A percentile compares a stretch with the other conserved stretches of the same genome.
Evolutionary conservation across 64 coral and sea anemone species (phyloP).

Genomic region (Pachyseris speciosa): DNA sequence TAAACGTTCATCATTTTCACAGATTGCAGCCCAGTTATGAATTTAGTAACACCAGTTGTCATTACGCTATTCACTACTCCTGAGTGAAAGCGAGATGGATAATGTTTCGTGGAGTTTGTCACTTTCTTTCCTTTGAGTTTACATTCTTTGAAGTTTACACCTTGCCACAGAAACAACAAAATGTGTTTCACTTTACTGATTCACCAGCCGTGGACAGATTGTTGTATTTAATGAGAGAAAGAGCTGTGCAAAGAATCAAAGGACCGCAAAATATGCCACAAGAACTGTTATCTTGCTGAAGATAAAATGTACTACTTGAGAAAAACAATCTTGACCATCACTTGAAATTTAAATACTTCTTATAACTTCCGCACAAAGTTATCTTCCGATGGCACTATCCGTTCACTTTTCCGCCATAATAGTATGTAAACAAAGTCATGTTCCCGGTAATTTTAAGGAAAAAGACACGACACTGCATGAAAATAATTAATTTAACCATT

Average conservation of each 20-base stretch:
- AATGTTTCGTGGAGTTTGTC: too few species aligned
- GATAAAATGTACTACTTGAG: not conserved
- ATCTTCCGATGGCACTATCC: not conserved
- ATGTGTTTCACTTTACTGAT: not conserved
- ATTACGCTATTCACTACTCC: too few species aligned
- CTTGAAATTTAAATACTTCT: not conserved
- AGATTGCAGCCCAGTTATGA: too few species aligned
- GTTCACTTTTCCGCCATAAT: not conserved
- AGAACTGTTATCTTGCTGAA: not conserved
- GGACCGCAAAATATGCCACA: not conserved
- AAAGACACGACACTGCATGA: too few species aligned
- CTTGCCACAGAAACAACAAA: not conserved
- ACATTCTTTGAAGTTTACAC: not conserved
- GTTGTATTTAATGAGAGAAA: not conserved
- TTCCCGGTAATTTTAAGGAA: not conserved
- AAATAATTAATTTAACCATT: not conserved
- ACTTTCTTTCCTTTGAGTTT: too few species aligned
- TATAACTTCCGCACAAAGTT: not conserved
- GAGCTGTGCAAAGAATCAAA: not conserved
- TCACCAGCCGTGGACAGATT: not conserved
- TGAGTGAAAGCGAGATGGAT: too few species aligned
- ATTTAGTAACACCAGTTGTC: too few species aligned
- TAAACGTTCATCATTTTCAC: too few species aligned
- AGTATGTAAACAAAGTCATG: not conserved
- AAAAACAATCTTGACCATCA: not conserved